Conservation (phyloP, 2,113 vertebrate genomes). For the Indri indri region DNA sequence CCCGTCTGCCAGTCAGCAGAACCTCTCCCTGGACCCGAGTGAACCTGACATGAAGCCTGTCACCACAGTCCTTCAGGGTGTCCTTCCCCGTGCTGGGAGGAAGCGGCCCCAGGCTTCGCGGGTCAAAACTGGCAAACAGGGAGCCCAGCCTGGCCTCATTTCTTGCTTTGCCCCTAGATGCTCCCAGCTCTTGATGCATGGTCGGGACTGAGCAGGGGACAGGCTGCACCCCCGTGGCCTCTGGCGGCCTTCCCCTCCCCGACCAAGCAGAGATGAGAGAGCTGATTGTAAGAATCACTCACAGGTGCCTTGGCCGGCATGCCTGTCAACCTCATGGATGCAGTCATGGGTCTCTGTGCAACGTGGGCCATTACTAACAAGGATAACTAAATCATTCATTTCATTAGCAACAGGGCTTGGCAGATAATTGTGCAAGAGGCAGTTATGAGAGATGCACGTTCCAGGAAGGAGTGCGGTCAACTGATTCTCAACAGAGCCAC, state of each 20-base stretch:
- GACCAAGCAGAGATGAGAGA: background rate
- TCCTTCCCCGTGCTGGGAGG: too few species aligned
- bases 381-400: slow-evolving; percentile 54
- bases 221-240: background rate
- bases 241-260: background rate
- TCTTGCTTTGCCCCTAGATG: background rate
- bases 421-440: slow-evolving; percentile 9
- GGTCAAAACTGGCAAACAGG: background rate
- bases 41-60: accelerated
- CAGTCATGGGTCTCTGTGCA: background rate
- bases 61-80: background rate
- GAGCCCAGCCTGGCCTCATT: background rate
- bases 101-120: background rate
- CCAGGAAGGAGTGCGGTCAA: background rate
- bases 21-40: background rate
- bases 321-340: background rate
- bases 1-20: background rate
- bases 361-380: background rate
- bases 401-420: slow-evolving; percentile 43
- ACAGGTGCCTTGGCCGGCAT: background rate
- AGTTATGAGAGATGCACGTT: background rate
- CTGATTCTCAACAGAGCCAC: background rate
- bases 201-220: accelerated
- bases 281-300: background rate
- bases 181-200: background rate